These are phyloP conservation scores for Rafetus swinhoei DNA, from an alignment of 2,113 vertebrate genomes.

Conservation along the genomic window DNA sequence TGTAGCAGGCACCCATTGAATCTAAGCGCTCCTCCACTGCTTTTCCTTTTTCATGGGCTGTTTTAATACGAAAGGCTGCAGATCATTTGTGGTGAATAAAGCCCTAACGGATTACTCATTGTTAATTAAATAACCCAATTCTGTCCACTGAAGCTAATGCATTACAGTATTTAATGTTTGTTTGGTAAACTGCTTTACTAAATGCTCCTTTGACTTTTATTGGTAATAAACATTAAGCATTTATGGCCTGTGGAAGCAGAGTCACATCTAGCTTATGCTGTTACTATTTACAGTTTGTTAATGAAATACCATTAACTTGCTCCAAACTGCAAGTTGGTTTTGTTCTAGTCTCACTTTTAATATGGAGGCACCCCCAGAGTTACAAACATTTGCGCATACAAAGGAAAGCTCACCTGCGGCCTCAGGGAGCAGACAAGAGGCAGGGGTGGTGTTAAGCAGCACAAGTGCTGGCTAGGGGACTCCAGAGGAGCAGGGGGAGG, in stretches of 20 bases:
- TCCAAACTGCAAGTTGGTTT: constrained; percentile 77
- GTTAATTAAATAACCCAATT: constrained; percentile 84
- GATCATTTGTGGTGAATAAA: constrained; percentile 78
- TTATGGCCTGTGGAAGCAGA: constrained; percentile 84
- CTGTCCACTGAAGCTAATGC: constrained; percentile 82
- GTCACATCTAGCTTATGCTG: constrained; percentile 79
- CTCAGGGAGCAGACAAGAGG: too few species aligned
- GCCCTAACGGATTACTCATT: constrained; percentile 78
- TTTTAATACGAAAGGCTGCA: constrained; percentile 50
- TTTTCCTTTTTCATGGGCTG: constrained; percentile 8
- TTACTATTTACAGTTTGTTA: constrained; percentile 84
- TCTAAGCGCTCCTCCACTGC: background rate
- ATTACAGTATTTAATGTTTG: constrained; percentile 86
- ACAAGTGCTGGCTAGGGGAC: too few species aligned
- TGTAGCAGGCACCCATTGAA: background rate
- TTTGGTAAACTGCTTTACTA: constrained; percentile 85
- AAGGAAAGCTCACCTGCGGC: too few species aligned
- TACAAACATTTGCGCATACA: too few species aligned
- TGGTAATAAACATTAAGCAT: constrained; percentile 87
- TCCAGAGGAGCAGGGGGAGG: too few species aligned
- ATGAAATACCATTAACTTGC: constrained; percentile 81
- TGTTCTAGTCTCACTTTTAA: constrained; percentile 79
- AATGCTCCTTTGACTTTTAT: constrained; percentile 88
- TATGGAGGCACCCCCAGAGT: background rate
- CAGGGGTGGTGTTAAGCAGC: too few species aligned